Percentiles rank a stretch among this genome's conserved stretches.
phyloP scores from a whole-genome alignment of 2,113 vertebrate genomes.

The Labeo rohita region DNA sequence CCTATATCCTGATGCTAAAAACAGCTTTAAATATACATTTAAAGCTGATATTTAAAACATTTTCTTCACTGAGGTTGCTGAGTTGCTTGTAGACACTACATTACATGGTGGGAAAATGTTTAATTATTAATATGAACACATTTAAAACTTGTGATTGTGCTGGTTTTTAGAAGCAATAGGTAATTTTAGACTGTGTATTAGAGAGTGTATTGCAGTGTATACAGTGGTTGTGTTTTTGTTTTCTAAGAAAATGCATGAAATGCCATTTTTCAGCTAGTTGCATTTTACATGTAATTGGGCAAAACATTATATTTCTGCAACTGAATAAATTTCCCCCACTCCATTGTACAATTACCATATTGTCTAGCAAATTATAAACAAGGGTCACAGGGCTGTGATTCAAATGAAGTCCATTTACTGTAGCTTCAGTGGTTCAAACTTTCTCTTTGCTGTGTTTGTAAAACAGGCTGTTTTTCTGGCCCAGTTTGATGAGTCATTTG shows the following conservation, averaged over 20 bases:
- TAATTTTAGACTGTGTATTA: background rate
- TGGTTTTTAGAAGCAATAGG: background rate
- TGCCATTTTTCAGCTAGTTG: no score
- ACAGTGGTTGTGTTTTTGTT: background rate
- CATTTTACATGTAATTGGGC: background rate
- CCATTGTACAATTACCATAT: slow-evolving; percentile 19
- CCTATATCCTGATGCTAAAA: no score
- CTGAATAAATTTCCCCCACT: background rate
- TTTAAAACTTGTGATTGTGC: background rate
- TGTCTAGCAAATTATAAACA: slow-evolving; percentile 1
- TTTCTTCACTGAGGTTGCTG: background rate
- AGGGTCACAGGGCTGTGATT: slow-evolving; percentile 4
- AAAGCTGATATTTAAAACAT: background rate
- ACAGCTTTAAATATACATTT: no score
- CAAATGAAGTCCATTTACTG: slow-evolving; percentile 32
- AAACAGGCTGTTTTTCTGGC: slow-evolving; percentile 33
- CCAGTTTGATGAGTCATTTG: slow-evolving; percentile 53
- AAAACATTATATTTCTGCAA: background rate
- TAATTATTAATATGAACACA: background rate
- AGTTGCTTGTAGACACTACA: background rate
- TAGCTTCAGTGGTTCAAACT: slow-evolving; percentile 3
- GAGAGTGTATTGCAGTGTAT: no score
- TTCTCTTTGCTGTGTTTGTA: slow-evolving; percentile 5
- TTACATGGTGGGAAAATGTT: no score
- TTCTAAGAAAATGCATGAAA: background rate